Conservation (phyloP, 1,140 invertebrate species). For the Nasonia giraulti region DNA sequence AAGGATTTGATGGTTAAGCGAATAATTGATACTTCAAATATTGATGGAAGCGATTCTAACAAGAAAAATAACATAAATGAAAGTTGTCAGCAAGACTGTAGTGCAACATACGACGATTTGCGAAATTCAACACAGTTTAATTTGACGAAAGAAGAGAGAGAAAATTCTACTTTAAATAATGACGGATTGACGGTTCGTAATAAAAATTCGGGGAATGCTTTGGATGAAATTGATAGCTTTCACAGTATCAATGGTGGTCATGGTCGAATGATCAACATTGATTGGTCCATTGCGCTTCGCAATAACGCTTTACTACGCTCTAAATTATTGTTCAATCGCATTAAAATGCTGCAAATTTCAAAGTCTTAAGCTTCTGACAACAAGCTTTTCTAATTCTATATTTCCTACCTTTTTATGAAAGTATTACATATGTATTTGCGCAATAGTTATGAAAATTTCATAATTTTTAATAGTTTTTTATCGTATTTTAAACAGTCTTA, state of each 20-base stretch:
- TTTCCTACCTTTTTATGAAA: background rate
- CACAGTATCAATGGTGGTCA: slow-evolving; percentile 41
- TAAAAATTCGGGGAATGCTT: background rate
- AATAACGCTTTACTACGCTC: background rate
- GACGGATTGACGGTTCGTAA: background rate
- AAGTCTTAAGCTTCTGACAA: background rate
- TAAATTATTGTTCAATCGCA: background rate
- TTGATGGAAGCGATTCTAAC: background rate
- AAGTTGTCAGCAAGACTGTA: background rate
- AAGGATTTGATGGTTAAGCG: background rate
- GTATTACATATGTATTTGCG: background rate
- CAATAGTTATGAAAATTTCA: too few relatives aligned
- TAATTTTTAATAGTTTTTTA: too few relatives aligned
- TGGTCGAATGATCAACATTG: slow-evolving; percentile 38
- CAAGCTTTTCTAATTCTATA: background rate
- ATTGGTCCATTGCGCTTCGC: slow-evolving; percentile 51
- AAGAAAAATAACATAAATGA: background rate
- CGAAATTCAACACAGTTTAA: background rate
- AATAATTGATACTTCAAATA: background rate
- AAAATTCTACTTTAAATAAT: background rate
- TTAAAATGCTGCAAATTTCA: background rate
- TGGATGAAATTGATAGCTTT: background rate
- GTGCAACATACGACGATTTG: background rate
- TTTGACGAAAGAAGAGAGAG: background rate
- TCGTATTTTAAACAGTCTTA: too few relatives aligned